Evolutionary conservation across 2,113 vertebrate species (phyloP).

Genomic region (Rousettus leschenaultii): DNA sequence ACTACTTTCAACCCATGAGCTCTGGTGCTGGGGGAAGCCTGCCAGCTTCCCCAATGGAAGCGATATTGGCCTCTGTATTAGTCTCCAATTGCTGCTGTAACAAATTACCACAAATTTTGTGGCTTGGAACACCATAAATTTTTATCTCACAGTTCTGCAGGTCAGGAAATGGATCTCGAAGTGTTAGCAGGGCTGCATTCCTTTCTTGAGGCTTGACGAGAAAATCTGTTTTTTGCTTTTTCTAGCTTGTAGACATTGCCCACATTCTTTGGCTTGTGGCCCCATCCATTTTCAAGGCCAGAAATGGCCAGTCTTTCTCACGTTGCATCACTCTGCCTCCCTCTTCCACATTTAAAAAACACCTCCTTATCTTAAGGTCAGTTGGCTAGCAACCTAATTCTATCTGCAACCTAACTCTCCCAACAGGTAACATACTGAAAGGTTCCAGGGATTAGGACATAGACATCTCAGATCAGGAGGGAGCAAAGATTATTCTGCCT

Average conservation of each 20-base stretch:
- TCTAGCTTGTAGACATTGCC: neutral
- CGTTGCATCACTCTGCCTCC: neutral
- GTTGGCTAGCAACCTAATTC: neutral
- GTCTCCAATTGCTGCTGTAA: neutral
- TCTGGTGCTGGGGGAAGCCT: neutral
- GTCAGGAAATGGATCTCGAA: neutral
- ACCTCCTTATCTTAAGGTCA: neutral
- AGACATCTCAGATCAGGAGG: neutral
- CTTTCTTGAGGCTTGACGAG: neutral
- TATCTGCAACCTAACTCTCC: neutral
- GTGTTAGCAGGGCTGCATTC: neutral
- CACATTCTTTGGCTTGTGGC: neutral
- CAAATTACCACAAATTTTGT: neutral
- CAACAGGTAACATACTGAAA: neutral
- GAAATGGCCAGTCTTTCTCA: neutral
- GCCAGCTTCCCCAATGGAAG: neutral
- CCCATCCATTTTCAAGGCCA: neutral
- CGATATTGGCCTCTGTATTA: neutral
- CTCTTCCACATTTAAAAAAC: neutral
- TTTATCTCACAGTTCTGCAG: neutral
- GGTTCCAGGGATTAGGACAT: neutral
- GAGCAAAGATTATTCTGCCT: neutral
- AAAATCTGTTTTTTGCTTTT: neutral
- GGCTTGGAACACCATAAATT: neutral
- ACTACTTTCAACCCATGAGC: neutral